Conservation (phyloP, 2,888 invertebrate species). For the Sepioteuthis lessoniana region DNA sequence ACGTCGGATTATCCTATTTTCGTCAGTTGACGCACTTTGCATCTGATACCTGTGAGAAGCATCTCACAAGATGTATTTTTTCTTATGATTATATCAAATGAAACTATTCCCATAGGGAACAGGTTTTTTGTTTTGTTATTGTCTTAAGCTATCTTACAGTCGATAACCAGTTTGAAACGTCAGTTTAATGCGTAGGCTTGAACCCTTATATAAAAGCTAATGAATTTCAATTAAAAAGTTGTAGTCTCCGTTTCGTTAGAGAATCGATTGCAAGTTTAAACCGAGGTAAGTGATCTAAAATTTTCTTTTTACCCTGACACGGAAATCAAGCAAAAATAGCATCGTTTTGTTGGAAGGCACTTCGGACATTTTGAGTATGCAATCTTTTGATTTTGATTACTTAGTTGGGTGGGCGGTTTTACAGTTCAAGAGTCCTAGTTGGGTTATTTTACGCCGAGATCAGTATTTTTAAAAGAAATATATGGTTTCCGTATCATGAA, state of each 20-base stretch:
- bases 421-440: no score
- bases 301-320: no score
- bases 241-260: neutral
- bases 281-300: neutral
- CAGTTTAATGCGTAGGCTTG: neutral
- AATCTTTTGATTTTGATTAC: no score
- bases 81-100: neutral
- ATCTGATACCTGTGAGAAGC: neutral
- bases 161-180: neutral
- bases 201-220: neutral
- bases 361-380: no score
- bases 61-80: neutral
- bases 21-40: neutral
- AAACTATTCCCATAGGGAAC: neutral
- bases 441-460: no score
- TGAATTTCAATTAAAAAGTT: neutral
- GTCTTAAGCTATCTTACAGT: neutral
- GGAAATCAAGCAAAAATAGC: no score
- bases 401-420: no score
- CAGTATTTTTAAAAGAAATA: no score
- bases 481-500: no score
- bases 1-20: neutral
- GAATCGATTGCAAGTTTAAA: neutral
- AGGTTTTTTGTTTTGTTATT: neutral
- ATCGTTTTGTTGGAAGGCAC: no score